These are phyloP conservation scores for Colistium nudipinnis DNA, from an alignment of 2,113 vertebrate genomes.

Conservation along the genomic window DNA sequence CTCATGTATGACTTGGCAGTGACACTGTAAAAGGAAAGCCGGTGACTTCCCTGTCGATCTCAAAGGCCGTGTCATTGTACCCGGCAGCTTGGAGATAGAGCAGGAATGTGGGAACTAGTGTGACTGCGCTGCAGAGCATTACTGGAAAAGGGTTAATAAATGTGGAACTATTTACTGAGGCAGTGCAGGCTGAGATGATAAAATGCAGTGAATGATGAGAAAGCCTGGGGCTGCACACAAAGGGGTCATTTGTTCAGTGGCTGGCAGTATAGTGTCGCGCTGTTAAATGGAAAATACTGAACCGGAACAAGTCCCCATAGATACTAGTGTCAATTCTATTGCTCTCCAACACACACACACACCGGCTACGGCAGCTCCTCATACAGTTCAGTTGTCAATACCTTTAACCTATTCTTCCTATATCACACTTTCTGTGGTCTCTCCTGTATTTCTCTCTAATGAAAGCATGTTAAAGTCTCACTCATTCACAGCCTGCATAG, in stretches of 20 bases:
- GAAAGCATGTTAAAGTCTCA: constrained; percentile 9
- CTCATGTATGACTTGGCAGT: not conserved
- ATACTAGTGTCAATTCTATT: constrained; percentile 21
- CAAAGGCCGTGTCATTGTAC: not conserved
- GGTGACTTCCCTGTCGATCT: not conserved
- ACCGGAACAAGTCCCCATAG: constrained; percentile 57
- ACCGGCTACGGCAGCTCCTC: not conserved
- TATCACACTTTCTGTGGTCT: constrained; percentile 9
- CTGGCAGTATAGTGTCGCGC: constrained; percentile 42
- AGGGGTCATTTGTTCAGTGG: constrained; percentile 46
- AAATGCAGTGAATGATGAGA: constrained; percentile 24
- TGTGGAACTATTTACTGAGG: constrained; percentile 35
- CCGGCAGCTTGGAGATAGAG: not conserved
- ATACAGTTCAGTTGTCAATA: constrained; percentile 17
- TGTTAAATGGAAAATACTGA: constrained; percentile 56
- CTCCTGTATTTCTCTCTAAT: constrained; percentile 24
- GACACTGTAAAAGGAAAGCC: not conserved
- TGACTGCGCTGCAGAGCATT: constrained; percentile 11
- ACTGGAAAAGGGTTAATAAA: not conserved
- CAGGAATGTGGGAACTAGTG: constrained; percentile 7
- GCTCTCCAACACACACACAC: constrained; percentile 2
- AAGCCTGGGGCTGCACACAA: constrained; percentile 7
- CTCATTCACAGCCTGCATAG: constrained; percentile 10
- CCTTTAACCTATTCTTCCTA: constrained; percentile 6
- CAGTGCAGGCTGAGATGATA: constrained; percentile 6